phyloP scores from a whole-genome alignment of 2,888 invertebrate genomes.

The Andrena hattorfiana region DNA sequence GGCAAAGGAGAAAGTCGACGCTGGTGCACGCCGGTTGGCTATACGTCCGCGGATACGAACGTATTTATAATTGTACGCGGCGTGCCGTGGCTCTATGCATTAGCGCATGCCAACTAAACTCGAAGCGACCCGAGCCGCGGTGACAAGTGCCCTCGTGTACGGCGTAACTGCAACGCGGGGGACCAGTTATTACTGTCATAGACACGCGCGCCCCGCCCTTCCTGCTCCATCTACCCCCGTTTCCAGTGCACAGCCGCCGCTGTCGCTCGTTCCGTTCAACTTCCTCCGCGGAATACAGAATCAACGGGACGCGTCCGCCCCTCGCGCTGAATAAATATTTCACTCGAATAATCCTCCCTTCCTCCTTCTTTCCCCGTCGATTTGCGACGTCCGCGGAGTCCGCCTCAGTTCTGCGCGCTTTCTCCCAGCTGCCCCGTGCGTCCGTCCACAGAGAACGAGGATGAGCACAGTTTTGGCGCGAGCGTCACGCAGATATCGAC shows the following conservation, averaged over 20 bases:
- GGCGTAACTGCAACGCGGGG: conserved; percentile 64
- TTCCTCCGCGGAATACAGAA: conserved; percentile 38
- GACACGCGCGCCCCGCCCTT: conserved; percentile 66
- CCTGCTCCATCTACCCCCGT: conserved; percentile 41
- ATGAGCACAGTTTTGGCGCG: too few species aligned
- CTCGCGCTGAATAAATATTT: conserved; percentile 25
- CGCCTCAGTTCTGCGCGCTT: background rate
- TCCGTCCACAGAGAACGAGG: background rate
- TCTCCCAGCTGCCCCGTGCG: background rate
- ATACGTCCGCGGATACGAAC: conserved; percentile 35
- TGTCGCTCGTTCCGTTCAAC: conserved; percentile 8
- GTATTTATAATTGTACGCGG: conserved; percentile 58
- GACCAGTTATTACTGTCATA: conserved; percentile 75
- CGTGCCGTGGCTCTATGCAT: conserved; percentile 61
- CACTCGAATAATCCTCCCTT: conserved; percentile 12
- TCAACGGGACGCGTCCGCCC: conserved; percentile 20
- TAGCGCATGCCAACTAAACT: conserved; percentile 72
- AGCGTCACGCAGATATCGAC: too few species aligned
- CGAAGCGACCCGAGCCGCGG: conserved; percentile 62
- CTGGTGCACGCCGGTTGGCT: conserved; percentile 22
- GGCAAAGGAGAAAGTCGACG: conserved; percentile 45
- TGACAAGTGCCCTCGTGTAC: conserved; percentile 74
- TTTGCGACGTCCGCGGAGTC: background rate
- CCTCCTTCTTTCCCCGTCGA: background rate
- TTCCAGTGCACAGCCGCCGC: background rate